A percentile compares a stretch with the other conserved stretches of the same genome.
phyloP scores from a whole-genome alignment of 2,113 vertebrate genomes.

The Eonycteris spelaea region DNA sequence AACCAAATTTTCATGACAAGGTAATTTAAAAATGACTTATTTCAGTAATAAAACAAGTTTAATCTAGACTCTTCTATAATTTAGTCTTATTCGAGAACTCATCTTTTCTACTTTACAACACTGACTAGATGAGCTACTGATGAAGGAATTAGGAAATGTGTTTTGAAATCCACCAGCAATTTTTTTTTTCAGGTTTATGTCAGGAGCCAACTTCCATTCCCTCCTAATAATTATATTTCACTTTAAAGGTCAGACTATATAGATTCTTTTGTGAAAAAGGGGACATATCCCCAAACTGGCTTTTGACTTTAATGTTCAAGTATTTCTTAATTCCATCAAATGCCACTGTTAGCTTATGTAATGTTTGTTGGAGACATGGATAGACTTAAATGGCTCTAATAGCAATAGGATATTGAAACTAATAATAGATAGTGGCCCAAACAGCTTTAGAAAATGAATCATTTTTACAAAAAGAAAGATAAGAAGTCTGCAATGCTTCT shows the following conservation, averaged over 20 bases:
- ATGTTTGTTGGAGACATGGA: not conserved
- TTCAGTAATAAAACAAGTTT: conserved; percentile 59
- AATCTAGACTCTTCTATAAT: not conserved
- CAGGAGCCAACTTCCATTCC: not conserved
- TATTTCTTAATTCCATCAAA: not conserved
- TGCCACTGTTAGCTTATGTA: not conserved
- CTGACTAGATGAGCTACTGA: not conserved
- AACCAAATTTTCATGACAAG: conserved; percentile 51
- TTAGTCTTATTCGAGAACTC: conserved; percentile 26
- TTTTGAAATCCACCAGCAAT: not conserved
- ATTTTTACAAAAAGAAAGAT: not conserved
- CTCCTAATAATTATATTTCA: not conserved
- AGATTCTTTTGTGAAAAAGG: not conserved
- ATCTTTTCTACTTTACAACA: not conserved
- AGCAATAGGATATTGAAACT: not conserved
- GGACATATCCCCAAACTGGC: not conserved
- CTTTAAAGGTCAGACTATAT: not conserved
- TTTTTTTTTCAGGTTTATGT: not conserved
- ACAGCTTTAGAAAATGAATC: not conserved
- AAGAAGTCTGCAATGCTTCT: not conserved
- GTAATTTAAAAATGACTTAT: conserved; percentile 62
- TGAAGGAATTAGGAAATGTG: not conserved
- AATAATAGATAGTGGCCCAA: not conserved
- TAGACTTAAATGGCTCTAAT: not conserved
- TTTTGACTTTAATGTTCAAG: not conserved